Percentiles rank a stretch among this genome's conserved stretches.
Conservation (phyloP, 1,140 invertebrate genomes). For the Dendroctonus valens region DNA sequence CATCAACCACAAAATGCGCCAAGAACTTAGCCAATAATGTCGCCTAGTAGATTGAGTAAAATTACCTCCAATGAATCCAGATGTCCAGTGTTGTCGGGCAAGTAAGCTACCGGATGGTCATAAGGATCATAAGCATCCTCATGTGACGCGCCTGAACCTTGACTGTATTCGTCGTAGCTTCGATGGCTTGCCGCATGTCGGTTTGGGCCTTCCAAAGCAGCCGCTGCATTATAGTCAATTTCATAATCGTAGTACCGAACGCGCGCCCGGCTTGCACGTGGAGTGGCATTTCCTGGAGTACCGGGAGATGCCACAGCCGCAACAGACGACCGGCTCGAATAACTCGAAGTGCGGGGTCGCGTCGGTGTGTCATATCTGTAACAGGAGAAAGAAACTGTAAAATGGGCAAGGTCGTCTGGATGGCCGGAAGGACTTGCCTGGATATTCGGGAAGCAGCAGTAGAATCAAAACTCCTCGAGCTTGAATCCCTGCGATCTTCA, state of each 20-base stretch:
- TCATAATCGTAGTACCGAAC: conserved; percentile 48
- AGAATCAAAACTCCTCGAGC: conserved; percentile 52
- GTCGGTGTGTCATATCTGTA: conserved; percentile 51
- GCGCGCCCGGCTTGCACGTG: conserved; percentile 44
- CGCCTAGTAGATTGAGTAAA: background rate
- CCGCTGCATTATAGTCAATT: conserved; percentile 43
- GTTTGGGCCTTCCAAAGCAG: conserved; percentile 17
- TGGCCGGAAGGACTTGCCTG: conserved; percentile 37
- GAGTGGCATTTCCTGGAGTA: conserved; percentile 45
- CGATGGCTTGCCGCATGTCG: conserved; percentile 49
- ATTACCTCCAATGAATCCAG: conserved; percentile 38
- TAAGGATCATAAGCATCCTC: conserved; percentile 60
- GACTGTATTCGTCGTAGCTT: conserved; percentile 64
- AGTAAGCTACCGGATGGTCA: conserved; percentile 38
- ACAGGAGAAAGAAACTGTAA: conserved; percentile 3
- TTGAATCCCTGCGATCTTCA: conserved; percentile 46
- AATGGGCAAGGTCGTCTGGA: background rate
- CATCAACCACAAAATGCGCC: too few relatives aligned
- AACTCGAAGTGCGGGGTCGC: conserved; percentile 55
- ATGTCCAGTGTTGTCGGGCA: conserved; percentile 41
- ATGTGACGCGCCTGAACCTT: conserved; percentile 62
- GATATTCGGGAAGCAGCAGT: conserved; percentile 44
- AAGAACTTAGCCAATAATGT: too few relatives aligned
- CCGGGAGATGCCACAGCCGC: conserved; percentile 46
- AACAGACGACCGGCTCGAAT: conserved; percentile 48